These are phyloP conservation scores for Plestiodon gilberti DNA, from an alignment of 2,113 vertebrate species.

Conservation along the genomic window DNA sequence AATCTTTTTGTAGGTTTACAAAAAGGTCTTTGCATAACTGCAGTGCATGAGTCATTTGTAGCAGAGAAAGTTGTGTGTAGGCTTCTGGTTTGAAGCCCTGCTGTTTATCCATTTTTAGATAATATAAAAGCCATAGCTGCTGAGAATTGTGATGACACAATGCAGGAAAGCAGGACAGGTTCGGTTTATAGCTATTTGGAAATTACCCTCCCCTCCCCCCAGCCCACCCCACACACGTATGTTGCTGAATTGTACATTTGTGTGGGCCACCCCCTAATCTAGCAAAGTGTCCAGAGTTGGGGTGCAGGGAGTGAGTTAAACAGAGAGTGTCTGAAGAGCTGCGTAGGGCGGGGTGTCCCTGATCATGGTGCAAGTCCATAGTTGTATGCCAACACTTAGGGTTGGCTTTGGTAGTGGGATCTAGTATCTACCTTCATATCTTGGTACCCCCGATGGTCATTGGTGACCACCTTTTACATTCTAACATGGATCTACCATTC, in stretches of 20 bases:
- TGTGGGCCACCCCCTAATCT: background rate
- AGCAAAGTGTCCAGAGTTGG: background rate
- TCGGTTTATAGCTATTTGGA: background rate
- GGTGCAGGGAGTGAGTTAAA: background rate
- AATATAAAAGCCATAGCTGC: background rate
- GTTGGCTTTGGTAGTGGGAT: background rate
- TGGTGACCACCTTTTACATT: background rate
- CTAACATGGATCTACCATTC: slow-evolving; percentile 25
- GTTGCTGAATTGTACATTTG: slow-evolving; percentile 1
- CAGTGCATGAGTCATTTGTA: background rate
- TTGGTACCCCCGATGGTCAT: background rate
- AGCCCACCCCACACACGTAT: too few relatives aligned
- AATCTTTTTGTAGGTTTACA: background rate
- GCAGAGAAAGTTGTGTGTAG: background rate
- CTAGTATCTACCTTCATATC: background rate
- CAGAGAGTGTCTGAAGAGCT: background rate
- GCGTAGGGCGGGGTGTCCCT: background rate
- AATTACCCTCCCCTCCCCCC: slow-evolving; percentile 1
- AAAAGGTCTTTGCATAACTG: background rate
- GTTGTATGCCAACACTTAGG: background rate
- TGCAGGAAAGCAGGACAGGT: background rate
- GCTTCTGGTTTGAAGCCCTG: background rate
- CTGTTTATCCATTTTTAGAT: background rate
- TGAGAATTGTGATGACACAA: background rate
- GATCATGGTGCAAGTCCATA: background rate